Evolutionary conservation across 2,797 vertebrate genomes (phyloP).

Genomic region (Catostomus latipinnis): DNA sequence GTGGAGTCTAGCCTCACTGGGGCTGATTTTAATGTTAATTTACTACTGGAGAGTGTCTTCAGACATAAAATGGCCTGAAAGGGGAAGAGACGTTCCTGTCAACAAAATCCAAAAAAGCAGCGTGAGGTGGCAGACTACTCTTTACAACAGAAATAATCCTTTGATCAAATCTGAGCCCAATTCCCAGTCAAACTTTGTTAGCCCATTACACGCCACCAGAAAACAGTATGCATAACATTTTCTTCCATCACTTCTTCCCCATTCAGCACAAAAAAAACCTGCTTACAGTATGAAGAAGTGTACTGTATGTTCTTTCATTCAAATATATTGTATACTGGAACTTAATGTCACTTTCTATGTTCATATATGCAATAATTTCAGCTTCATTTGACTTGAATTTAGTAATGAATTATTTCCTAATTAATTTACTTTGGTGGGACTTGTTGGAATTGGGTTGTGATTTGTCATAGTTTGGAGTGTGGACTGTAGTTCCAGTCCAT

Average conservation of each 20-base stretch:
- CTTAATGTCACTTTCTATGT: not conserved
- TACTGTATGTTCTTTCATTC: not conserved
- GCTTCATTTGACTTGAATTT: constrained; percentile 19
- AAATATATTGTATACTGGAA: constrained; percentile 2
- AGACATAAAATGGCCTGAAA: constrained; percentile 87
- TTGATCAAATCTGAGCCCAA: constrained; percentile 44
- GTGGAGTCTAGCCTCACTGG: constrained; percentile 79
- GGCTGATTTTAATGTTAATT: constrained; percentile 92
- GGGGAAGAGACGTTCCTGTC: constrained; percentile 83
- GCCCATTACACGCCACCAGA: constrained; percentile 64
- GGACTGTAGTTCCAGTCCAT: not conserved
- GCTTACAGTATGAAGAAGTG: not conserved
- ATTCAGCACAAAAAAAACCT: not conserved
- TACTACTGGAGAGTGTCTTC: constrained; percentile 80
- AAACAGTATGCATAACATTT: constrained; percentile 63
- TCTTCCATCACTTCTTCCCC: constrained; percentile 41
- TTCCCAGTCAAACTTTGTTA: constrained; percentile 69
- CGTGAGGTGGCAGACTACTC: constrained; percentile 70
- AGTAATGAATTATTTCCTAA: constrained; percentile 2
- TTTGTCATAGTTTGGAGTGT: constrained; percentile 3
- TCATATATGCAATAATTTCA: not conserved
- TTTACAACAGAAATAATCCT: constrained; percentile 62
- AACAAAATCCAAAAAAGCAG: constrained; percentile 83
- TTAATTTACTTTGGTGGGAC: not conserved
- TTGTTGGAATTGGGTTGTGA: constrained; percentile 10